Percentiles rank a stretch among this genome's conserved stretches.
These are phyloP conservation scores for Chorisops tibialis DNA, from an alignment of 2,888 invertebrate species.

Conservation along the genomic window DNA sequence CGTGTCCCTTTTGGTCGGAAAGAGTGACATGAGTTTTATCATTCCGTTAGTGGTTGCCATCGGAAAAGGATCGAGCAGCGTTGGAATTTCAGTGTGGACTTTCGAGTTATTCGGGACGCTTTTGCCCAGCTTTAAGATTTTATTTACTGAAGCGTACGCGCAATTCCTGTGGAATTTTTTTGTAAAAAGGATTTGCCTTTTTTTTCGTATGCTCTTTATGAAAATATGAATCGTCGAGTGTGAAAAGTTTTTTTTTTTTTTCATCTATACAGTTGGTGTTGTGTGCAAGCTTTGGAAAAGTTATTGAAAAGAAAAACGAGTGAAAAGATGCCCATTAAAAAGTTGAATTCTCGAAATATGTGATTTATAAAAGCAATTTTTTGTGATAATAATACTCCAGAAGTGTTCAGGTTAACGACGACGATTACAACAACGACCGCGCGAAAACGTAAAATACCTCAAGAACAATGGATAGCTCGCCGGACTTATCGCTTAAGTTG, in stretches of 20 bases:
- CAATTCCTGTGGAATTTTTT: slow-evolving; percentile 4
- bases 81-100: slow-evolving; percentile 4
- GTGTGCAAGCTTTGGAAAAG: background rate
- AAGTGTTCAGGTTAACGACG: slow-evolving; percentile 16
- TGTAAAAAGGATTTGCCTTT: background rate
- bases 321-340: background rate
- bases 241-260: background rate
- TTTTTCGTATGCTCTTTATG: background rate
- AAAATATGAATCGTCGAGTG: slow-evolving; percentile 1
- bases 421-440: background rate
- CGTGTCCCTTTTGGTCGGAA: slow-evolving; percentile 2
- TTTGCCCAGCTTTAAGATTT: slow-evolving; percentile 10
- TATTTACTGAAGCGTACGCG: slow-evolving; percentile 5
- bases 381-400: slow-evolving; percentile 20
- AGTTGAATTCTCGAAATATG: slow-evolving; percentile 8
- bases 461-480: slow-evolving; percentile 67
- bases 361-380: slow-evolving; percentile 13
- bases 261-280: background rate
- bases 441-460: background rate
- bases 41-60: slow-evolving; percentile 33
- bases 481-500: slow-evolving; percentile 79
- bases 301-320: slow-evolving; percentile 8
- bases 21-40: slow-evolving; percentile 17
- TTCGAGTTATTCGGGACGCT: slow-evolving; percentile 19
- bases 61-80: slow-evolving; percentile 27